Evolutionary conservation across 1,140 invertebrate genomes (phyloP).

Genomic region (Megalopta genalis): DNA sequence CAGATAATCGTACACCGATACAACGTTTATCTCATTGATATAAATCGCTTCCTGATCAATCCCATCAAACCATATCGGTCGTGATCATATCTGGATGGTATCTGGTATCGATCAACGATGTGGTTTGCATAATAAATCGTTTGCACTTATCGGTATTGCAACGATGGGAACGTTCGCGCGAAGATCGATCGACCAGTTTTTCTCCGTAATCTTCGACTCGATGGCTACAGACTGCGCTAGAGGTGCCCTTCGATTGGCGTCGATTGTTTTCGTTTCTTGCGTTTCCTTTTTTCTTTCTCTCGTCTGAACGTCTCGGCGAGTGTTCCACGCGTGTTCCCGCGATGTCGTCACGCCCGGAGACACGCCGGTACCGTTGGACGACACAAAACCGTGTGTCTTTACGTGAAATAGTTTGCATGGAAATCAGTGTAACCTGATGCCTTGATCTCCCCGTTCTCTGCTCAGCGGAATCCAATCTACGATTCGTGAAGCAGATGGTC

Average conservation of each 20-base stretch:
- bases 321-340: neutral
- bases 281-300: neutral
- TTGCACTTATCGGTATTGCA: neutral
- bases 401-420: constrained; percentile 3
- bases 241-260: neutral
- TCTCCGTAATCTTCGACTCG: neutral
- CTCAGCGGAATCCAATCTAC: neutral
- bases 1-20: too few relatives aligned
- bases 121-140: constrained; percentile 35
- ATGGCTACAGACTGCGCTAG: too few relatives aligned
- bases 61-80: neutral
- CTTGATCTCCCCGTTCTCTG: too few relatives aligned
- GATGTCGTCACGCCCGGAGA: neutral
- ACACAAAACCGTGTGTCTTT: neutral
- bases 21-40: constrained; percentile 4
- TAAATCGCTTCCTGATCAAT: constrained; percentile 35
- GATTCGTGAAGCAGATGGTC: neutral
- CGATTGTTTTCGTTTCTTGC: neutral
- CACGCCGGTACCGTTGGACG: neutral
- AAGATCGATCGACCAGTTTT: constrained; percentile 9
- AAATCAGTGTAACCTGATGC: constrained; percentile 13
- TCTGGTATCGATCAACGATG: neutral
- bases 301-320: neutral
- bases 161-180: neutral
- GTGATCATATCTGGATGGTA: neutral